Evolutionary conservation across 2,797 vertebrate genomes (phyloP).

Genomic region (Coregonus suidteri): DNA sequence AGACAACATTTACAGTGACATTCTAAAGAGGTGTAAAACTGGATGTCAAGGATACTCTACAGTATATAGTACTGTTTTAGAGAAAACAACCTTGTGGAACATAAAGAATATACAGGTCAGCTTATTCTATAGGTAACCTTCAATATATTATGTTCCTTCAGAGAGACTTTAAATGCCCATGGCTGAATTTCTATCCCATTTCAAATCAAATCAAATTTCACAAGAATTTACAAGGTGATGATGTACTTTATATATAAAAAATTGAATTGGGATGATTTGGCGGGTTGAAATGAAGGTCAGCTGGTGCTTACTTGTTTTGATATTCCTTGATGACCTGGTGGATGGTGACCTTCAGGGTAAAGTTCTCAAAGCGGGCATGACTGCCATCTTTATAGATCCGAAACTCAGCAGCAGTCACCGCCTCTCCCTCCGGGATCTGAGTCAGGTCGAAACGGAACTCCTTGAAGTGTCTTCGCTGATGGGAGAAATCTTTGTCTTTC

Average conservation of each 20-base stretch:
- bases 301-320: constrained; percentile 85
- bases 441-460: constrained; percentile 99
- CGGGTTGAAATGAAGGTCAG: background rate
- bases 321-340: constrained; percentile 98
- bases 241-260: background rate
- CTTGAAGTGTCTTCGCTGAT: constrained; percentile 96
- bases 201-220: background rate
- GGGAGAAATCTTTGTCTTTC: constrained; percentile 98
- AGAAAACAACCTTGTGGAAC: background rate
- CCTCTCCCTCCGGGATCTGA: constrained; percentile 95
- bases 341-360: constrained; percentile 92
- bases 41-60: background rate
- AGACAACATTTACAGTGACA: background rate
- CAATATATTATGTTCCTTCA: background rate
- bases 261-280: background rate
- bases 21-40: background rate
- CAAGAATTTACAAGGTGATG: background rate
- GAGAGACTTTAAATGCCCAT: background rate
- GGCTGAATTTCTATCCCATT: background rate
- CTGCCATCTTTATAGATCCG: constrained; percentile 97
- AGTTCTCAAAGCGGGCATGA: constrained; percentile 89
- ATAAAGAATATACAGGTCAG: background rate
- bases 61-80: no score
- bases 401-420: constrained; percentile 96
- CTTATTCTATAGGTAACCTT: background rate